Evolutionary conservation across 2,797 vertebrate genomes (phyloP).

Genomic region (Halcyon leucocephala): DNA sequence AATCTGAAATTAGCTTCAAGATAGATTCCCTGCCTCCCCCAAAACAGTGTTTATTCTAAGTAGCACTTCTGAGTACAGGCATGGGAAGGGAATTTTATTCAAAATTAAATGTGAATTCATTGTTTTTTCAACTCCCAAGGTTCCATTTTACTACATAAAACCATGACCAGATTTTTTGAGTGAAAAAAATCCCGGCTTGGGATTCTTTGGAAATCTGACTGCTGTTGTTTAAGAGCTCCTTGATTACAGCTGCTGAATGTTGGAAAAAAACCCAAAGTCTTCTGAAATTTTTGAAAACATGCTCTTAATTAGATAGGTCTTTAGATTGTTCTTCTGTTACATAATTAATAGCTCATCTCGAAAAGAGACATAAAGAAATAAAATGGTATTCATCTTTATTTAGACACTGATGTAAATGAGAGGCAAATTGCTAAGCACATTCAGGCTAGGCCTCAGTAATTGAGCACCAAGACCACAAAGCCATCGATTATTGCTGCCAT

Average conservation of each 20-base stretch:
- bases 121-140: background rate
- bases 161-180: background rate
- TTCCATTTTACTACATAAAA: background rate
- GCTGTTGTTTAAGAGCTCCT: background rate
- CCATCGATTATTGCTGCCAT: background rate
- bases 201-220: background rate
- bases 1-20: background rate
- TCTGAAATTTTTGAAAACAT: background rate
- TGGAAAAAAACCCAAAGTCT: no score
- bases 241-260: background rate
- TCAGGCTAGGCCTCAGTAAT: background rate
- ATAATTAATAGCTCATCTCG: slow-evolving; percentile 46
- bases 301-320: slow-evolving; percentile 26
- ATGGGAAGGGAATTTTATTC: background rate
- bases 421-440: slow-evolving; percentile 1
- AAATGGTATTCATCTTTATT: slow-evolving; percentile 23
- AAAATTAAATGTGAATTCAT: background rate
- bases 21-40: background rate
- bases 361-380: background rate
- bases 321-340: slow-evolving; percentile 2
- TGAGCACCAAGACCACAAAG: background rate
- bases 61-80: background rate
- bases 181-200: background rate
- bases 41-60: background rate
- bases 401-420: slow-evolving; percentile 24